A percentile compares a stretch with the other conserved stretches of the same genome.
Conservation (phyloP, 2,888 invertebrate genomes). For the Drosophila austrosaltans region DNA sequence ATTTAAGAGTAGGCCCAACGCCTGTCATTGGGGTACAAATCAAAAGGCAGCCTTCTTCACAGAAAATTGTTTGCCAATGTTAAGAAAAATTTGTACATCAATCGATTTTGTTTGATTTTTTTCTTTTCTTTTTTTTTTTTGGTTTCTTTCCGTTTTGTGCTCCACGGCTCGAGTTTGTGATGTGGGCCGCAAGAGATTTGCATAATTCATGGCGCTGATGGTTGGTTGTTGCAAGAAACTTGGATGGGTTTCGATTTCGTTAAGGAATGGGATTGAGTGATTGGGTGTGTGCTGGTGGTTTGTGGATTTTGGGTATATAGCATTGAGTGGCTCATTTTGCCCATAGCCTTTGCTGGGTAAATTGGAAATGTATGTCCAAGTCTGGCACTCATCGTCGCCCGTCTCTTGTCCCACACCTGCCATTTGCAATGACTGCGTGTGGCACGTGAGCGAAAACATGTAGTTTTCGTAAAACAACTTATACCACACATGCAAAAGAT, state of each 20-base stretch:
- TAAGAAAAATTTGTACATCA: slow-evolving; percentile 76
- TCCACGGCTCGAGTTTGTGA: slow-evolving; percentile 34
- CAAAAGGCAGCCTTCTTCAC: slow-evolving; percentile 52
- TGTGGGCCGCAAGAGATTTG: slow-evolving; percentile 73
- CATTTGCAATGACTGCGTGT: slow-evolving; percentile 37
- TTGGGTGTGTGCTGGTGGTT: slow-evolving; percentile 40
- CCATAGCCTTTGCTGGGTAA: slow-evolving; percentile 39
- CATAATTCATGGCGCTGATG: slow-evolving; percentile 71
- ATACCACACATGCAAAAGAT: slow-evolving; percentile 39
- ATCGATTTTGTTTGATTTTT: slow-evolving; percentile 76
- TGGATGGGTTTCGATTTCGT: slow-evolving; percentile 29
- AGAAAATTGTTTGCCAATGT: slow-evolving; percentile 74
- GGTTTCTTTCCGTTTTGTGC: slow-evolving; percentile 2
- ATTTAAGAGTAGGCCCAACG: slow-evolving; percentile 63
- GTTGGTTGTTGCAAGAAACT: slow-evolving; percentile 35
- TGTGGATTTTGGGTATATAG: slow-evolving; percentile 25
- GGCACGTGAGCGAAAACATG: slow-evolving; percentile 43
- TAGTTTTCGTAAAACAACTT: slow-evolving; percentile 51
- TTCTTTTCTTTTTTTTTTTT: slow-evolving; percentile 25
- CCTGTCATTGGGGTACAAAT: slow-evolving; percentile 67
- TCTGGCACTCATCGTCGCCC: slow-evolving; percentile 6
- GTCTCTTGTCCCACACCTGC: no score
- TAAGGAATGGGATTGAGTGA: slow-evolving; percentile 43
- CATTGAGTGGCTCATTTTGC: slow-evolving; percentile 53
- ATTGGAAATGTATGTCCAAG: slow-evolving; percentile 56